phyloP scores from a whole-genome alignment of 1,140 invertebrate genomes.

The Drosophila murphyi region DNA sequence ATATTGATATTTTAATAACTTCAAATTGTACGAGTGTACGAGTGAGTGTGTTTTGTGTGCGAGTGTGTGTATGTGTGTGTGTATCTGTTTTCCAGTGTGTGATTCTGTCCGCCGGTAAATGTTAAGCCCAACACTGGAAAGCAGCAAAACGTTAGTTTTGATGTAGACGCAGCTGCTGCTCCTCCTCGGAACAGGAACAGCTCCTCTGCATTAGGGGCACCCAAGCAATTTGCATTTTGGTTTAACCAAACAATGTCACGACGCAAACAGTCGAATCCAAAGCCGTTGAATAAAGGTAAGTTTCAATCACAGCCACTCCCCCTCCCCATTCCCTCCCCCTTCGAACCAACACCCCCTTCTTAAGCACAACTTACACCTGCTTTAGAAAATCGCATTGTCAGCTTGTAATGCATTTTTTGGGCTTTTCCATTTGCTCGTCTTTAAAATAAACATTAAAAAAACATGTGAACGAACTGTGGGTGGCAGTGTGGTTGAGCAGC shows the following conservation, averaged over 20 bases:
- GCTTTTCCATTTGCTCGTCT: slow-evolving; percentile 24
- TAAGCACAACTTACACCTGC: slow-evolving; percentile 31
- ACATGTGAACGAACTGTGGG: slow-evolving; percentile 48
- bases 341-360: too few relatives aligned
- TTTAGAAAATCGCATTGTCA: slow-evolving; percentile 37
- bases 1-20: slow-evolving; percentile 44
- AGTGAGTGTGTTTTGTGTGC: slow-evolving; percentile 1
- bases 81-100: slow-evolving; percentile 16
- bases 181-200: slow-evolving; percentile 6
- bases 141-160: slow-evolving; percentile 37
- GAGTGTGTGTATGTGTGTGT: slow-evolving; percentile 27
- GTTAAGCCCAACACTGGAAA: slow-evolving; percentile 29
- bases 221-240: slow-evolving; percentile 46
- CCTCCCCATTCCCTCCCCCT: neutral
- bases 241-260: slow-evolving; percentile 84
- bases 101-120: slow-evolving; percentile 58
- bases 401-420: slow-evolving; percentile 41
- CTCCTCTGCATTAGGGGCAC: slow-evolving; percentile 56
- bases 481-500: neutral
- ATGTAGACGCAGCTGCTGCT: slow-evolving; percentile 55
- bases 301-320: neutral
- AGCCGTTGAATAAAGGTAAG: slow-evolving; percentile 86
- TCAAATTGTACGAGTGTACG: slow-evolving; percentile 18
- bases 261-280: slow-evolving; percentile 86
- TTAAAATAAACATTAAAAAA: neutral